phyloP scores from a whole-genome alignment of 2,888 invertebrate species.

The Unio delphinus region DNA sequence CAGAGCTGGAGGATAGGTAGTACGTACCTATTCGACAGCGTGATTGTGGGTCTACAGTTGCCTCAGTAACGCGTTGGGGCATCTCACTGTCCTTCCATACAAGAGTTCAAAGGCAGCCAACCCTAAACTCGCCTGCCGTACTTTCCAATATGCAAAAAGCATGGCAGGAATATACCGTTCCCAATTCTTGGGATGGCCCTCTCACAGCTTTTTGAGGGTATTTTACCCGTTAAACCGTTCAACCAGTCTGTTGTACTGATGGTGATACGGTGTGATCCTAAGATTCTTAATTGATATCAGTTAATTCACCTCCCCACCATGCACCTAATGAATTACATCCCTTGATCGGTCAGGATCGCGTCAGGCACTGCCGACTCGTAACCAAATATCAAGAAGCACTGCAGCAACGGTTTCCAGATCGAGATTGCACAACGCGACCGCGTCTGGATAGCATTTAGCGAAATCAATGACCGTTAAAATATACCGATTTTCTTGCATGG shows the following conservation, averaged over 20 bases:
- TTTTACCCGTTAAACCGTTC: no score
- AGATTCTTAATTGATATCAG: not conserved
- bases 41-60: constrained; percentile 13
- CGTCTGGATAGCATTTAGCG: not conserved
- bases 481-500: not conserved
- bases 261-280: constrained; percentile 4
- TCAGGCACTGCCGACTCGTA: constrained; percentile 1
- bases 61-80: constrained; percentile 12
- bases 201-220: no score
- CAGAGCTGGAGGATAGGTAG: not conserved
- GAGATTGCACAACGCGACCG: not conserved
- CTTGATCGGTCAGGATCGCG: constrained; percentile 1
- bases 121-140: constrained; percentile 21
- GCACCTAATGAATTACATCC: constrained; percentile 2
- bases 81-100: constrained; percentile 19
- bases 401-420: constrained; percentile 4
- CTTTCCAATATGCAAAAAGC: constrained; percentile 33
- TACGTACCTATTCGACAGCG: not conserved
- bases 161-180: constrained; percentile 26
- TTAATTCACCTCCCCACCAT: constrained; percentile 6
- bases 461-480: constrained; percentile 1
- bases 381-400: constrained; percentile 3
- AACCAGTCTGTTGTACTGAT: no score
- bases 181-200: constrained; percentile 30
- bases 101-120: constrained; percentile 30